Evolutionary conservation across 2,797 vertebrate species (phyloP).

Genomic region (Hippoglossus hippoglossus): DNA sequence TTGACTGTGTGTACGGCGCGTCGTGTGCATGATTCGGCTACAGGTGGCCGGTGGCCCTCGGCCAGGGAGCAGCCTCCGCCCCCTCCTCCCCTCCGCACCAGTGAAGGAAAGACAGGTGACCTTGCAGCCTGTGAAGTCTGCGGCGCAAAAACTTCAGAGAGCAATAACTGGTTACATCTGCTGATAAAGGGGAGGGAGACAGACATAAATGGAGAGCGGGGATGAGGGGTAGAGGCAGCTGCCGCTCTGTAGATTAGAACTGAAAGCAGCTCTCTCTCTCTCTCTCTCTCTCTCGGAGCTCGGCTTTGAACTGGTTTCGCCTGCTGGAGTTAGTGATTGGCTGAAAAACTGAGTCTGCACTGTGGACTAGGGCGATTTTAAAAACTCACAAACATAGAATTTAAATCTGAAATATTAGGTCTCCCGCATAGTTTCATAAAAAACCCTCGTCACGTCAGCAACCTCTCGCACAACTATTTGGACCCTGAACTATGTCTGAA

Average conservation of each 20-base stretch:
- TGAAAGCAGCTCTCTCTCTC: slow-evolving; percentile 67
- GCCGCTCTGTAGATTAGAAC: slow-evolving; percentile 79
- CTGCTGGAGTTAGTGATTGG: slow-evolving; percentile 57
- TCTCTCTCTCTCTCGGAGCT: slow-evolving; percentile 24
- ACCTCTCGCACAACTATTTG: neutral
- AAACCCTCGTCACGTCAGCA: neutral
- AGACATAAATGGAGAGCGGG: slow-evolving; percentile 44
- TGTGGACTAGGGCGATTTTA: slow-evolving; percentile 29
- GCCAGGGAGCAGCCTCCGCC: slow-evolving; percentile 21
- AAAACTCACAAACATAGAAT: slow-evolving; percentile 28
- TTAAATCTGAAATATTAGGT: slow-evolving; percentile 28
- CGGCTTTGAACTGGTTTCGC: slow-evolving; percentile 70
- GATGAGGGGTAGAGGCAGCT: slow-evolving; percentile 65
- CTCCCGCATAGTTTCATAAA: slow-evolving; percentile 17
- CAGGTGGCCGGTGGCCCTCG: slow-evolving; percentile 63
- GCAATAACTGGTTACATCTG: slow-evolving; percentile 56
- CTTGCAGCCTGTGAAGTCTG: slow-evolving; percentile 71
- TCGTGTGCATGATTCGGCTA: slow-evolving; percentile 32
- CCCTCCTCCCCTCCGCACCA: slow-evolving; percentile 2
- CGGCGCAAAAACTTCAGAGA: slow-evolving; percentile 67
- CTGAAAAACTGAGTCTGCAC: slow-evolving; percentile 26
- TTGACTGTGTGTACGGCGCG: slow-evolving; percentile 20
- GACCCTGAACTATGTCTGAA: neutral
- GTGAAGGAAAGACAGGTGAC: slow-evolving; percentile 62
- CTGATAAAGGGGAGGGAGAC: slow-evolving; percentile 67